Conservation (phyloP, 2,888 invertebrate genomes). For the Eurois occulta region DNA sequence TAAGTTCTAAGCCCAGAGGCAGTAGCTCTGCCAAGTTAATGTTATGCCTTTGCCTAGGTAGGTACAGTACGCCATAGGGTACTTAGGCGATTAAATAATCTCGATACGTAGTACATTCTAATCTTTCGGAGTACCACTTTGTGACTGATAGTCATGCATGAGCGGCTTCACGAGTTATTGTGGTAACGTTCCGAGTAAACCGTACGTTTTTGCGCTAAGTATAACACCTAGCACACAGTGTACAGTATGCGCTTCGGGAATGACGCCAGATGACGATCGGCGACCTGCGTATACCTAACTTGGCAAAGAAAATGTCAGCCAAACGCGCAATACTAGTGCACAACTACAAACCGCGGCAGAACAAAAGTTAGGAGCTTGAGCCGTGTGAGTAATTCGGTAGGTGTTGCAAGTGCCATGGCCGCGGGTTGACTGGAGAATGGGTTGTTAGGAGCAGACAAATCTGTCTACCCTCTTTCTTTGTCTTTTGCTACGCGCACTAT, state of each 20-base stretch:
- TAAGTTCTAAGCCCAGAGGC: neutral
- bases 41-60: too few species aligned
- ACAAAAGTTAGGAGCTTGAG: neutral
- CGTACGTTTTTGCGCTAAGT: neutral
- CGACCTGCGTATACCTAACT: neutral
- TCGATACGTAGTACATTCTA: conserved; percentile 12
- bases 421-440: too few species aligned
- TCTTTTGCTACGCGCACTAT: too few species aligned
- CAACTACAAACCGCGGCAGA: neutral
- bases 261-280: neutral
- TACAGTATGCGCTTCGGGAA: neutral
- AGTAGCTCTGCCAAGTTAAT: neutral
- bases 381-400: neutral
- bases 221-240: neutral
- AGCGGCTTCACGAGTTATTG: neutral
- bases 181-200: neutral
- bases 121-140: conserved; percentile 9
- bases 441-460: too few species aligned
- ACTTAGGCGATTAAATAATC: conserved; percentile 13
- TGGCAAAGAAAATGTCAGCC: neutral
- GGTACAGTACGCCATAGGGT: neutral
- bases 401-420: too few species aligned
- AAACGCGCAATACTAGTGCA: neutral
- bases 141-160: conserved; percentile 27
- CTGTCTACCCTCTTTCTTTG: too few species aligned